Percentiles rank a stretch among this genome's conserved stretches.
These are phyloP conservation scores for Agrilus mali DNA, from an alignment of 2,888 invertebrate species.

Conservation along the genomic window DNA sequence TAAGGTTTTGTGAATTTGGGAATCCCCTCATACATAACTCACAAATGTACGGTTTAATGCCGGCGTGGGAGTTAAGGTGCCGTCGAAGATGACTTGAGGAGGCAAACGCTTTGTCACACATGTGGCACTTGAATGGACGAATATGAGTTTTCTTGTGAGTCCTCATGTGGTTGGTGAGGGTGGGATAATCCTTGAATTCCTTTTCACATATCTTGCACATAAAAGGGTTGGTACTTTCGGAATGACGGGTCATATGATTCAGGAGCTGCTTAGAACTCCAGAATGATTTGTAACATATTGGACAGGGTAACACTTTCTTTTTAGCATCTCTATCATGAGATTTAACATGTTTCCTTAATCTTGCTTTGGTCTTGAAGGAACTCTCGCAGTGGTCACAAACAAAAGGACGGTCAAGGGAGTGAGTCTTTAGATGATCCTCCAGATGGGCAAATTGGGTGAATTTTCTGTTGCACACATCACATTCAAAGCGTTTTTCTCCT, in stretches of 20 bases:
- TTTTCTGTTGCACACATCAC: conserved; percentile 24
- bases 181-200: conserved; percentile 20
- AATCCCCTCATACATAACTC: conserved; percentile 24
- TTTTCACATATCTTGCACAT: conserved; percentile 24
- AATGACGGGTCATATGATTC: conserved; percentile 22
- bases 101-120: conserved; percentile 25
- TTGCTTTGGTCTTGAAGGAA: conserved; percentile 26
- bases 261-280: conserved; percentile 22
- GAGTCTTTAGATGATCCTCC: conserved; percentile 27
- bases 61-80: conserved; percentile 27
- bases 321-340: conserved; percentile 17
- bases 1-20: conserved; percentile 24
- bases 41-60: conserved; percentile 25
- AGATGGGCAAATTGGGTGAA: conserved; percentile 29
- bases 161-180: conserved; percentile 21
- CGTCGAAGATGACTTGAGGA: conserved; percentile 24
- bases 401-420: conserved; percentile 26
- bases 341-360: conserved; percentile 25
- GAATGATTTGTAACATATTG: conserved; percentile 22
- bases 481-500: conserved; percentile 22
- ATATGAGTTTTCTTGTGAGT: conserved; percentile 17
- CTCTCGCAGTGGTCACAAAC: conserved; percentile 26
- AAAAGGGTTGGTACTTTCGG: conserved; percentile 20
- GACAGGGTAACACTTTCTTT: conserved; percentile 22
- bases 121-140: conserved; percentile 21